Conservation (phyloP, 2,888 invertebrate genomes). For the Zygogramma bicolorata region DNA sequence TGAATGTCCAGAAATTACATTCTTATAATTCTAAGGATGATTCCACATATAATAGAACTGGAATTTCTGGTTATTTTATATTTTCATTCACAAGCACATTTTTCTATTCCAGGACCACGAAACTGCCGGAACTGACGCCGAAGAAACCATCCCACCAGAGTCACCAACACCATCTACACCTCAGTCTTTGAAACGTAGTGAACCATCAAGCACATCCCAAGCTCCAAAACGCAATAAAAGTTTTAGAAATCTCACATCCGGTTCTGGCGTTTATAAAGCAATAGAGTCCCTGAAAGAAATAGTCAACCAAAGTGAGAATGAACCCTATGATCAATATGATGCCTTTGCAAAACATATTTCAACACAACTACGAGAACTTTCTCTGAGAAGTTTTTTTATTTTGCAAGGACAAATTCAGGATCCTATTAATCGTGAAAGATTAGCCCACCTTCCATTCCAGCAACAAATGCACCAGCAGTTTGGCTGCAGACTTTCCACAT, state of each 20-base stretch:
- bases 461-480: background rate
- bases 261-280: background rate
- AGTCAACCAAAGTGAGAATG: conserved; percentile 1
- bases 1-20: background rate
- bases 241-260: conserved; percentile 13
- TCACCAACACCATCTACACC: background rate
- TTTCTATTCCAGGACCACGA: background rate
- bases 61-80: background rate
- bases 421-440: conserved; percentile 6
- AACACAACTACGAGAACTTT: conserved; percentile 7
- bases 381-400: conserved; percentile 6
- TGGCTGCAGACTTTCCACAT: background rate
- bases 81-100: background rate
- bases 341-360: conserved; percentile 12
- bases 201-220: background rate
- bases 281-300: conserved; percentile 16
- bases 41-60: background rate
- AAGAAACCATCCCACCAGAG: background rate
- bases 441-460: background rate
- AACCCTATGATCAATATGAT: conserved; percentile 4
- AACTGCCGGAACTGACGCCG: background rate
- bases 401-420: conserved; percentile 13
- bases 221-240: background rate
- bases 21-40: background rate
- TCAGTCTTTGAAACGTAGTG: background rate